Evolutionary conservation across 2,888 invertebrate species (phyloP), one percentile per base, ranked within the genome.

Genomic region (Sesia apiformis): DNA sequence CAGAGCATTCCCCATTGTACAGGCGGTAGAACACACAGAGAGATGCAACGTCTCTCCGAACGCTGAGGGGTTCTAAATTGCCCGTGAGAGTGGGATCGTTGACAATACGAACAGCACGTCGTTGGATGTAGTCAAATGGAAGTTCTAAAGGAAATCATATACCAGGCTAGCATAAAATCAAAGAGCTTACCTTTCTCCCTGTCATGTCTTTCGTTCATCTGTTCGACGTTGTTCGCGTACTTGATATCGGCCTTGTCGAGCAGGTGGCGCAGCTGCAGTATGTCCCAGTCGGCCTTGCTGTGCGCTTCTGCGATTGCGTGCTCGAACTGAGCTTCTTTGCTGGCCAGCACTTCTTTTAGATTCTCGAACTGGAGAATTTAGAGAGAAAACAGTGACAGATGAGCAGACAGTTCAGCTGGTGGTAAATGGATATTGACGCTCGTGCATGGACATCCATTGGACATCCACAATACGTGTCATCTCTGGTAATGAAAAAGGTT

Each of bases 241-340:
- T 90, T 90, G 77, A 94, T 93, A 68, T 94, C 95, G 55, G 94
- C 92, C 78, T 94, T 94, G 70, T 93, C 93, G 73, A 95, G 88
- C 55, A 94, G 90, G 63, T 92, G 87, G 52, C 95, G 84, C 53
- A 94, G 87, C 68, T 95, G 94, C 69, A 94, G 81, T 52, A 93
- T 85, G 69, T 94, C 93, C 78, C 92, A 90, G 74, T 94, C 94
- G 0, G 94, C 92, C 60, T 91, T 92, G 57, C 93, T 91, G 73
- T 92, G 91, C 0, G 92, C 90, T 52, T 90, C 90, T 0, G 92
- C 85, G 52, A 94, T 78, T 55, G 93, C 93, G 0, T 65, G 68
- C 53, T 86, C 84, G 63, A 79, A 90, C 46, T 87, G 79, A 0
- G 91, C 81, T 58, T 95, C 94, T 67, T 93, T 94, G 51, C 91